These are phyloP conservation scores for Spermophilus dauricus DNA, from an alignment of 2,113 vertebrate species.

Conservation along the genomic window DNA sequence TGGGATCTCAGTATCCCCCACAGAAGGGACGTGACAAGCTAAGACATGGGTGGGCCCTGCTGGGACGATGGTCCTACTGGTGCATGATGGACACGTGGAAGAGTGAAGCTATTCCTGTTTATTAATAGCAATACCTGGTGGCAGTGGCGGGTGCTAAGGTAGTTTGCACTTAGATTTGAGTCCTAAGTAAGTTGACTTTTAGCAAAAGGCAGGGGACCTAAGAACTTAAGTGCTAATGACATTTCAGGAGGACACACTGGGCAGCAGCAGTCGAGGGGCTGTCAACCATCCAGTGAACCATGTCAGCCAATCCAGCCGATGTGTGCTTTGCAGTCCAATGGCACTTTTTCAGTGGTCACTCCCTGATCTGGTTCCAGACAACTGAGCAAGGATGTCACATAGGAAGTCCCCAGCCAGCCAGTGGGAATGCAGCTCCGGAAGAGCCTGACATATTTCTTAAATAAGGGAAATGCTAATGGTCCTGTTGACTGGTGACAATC, in stretches of 20 bases:
- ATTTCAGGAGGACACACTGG: too few relatives aligned
- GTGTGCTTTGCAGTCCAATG: neutral
- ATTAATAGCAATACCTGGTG: neutral
- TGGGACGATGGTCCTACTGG: too few relatives aligned
- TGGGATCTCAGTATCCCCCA: neutral
- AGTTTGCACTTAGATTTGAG: neutral
- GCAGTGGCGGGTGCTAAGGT: neutral
- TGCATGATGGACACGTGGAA: too few relatives aligned
- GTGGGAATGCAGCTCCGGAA: too few relatives aligned
- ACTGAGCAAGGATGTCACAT: neutral
- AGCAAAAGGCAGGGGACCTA: neutral
- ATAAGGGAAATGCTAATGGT: neutral
- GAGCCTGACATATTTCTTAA: neutral
- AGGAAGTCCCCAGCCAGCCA: too few relatives aligned
- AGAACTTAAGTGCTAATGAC: neutral
- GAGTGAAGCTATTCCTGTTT: too few relatives aligned
- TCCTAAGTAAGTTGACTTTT: neutral
- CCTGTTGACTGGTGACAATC: neutral
- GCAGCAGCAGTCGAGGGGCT: neutral
- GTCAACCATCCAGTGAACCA: neutral
- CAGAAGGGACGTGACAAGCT: neutral
- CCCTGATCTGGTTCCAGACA: slow-evolving; percentile 22
- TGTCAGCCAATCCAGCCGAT: neutral
- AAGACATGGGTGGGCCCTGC: rapidly evolving
- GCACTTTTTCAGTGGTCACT: neutral